These are phyloP conservation scores for Pollenia amentaria DNA, from an alignment of 2,888 invertebrate species.

Conservation along the genomic window DNA sequence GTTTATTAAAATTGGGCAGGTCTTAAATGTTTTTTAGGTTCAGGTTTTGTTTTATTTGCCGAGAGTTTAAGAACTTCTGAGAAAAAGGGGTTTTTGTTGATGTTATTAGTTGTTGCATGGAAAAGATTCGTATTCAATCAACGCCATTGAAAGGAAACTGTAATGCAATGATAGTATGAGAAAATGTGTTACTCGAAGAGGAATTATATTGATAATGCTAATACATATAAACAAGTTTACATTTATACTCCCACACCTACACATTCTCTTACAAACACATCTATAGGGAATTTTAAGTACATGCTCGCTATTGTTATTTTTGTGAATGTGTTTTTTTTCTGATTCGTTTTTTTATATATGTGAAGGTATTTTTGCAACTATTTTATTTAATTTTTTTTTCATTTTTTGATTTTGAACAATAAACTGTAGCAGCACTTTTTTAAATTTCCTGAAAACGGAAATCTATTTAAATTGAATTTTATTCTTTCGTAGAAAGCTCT, in stretches of 20 bases:
- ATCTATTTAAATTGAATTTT: slow-evolving; percentile 82
- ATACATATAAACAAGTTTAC: slow-evolving; percentile 1
- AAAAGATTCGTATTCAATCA: slow-evolving; percentile 40
- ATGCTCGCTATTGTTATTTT: slow-evolving; percentile 37
- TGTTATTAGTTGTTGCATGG: slow-evolving; percentile 23
- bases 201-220: slow-evolving; percentile 58
- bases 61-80: slow-evolving; percentile 19
- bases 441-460: slow-evolving; percentile 83
- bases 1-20: background rate
- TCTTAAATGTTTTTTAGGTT: slow-evolving; percentile 30
- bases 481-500: slow-evolving; percentile 73
- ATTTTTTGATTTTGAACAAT: slow-evolving; percentile 45
- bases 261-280: background rate
- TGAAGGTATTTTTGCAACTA: slow-evolving; percentile 32
- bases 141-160: slow-evolving; percentile 41
- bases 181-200: slow-evolving; percentile 15
- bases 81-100: background rate
- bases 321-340: background rate
- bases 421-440: slow-evolving; percentile 74
- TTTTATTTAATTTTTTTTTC: slow-evolving; percentile 11
- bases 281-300: slow-evolving; percentile 43
- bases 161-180: slow-evolving; percentile 42
- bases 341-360: background rate
- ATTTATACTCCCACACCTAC: background rate
- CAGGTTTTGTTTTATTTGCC: background rate